Percentiles rank a stretch among this genome's conserved stretches.
Conservation (phyloP, 2,888 invertebrate genomes). For the Drosophila phalerata region DNA sequence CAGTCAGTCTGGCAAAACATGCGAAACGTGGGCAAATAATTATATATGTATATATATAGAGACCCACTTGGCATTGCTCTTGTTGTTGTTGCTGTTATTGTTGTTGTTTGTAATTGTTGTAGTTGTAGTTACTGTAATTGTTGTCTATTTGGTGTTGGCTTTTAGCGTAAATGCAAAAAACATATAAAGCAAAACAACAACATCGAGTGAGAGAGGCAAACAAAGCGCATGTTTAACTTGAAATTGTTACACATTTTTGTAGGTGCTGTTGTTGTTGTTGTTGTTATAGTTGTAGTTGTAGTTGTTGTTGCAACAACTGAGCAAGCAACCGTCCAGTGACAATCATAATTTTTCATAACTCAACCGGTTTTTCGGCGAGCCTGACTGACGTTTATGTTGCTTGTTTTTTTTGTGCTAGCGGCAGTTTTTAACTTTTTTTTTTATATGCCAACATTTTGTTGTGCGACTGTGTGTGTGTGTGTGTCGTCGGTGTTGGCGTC, state of each 20-base stretch:
- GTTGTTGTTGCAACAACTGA: constrained; percentile 26
- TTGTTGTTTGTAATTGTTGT: constrained; percentile 14
- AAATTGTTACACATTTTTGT: constrained; percentile 76
- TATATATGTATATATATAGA: constrained; percentile 45
- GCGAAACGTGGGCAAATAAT: constrained; percentile 80
- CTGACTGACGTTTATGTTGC: constrained; percentile 72
- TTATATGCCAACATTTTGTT: constrained; percentile 48
- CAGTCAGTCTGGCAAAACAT: constrained; percentile 77
- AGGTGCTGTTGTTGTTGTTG: constrained; percentile 25
- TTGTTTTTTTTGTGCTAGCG: constrained; percentile 61
- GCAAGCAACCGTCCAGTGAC: constrained; percentile 66
- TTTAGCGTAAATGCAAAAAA: constrained; percentile 73
- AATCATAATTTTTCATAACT: constrained; percentile 81
- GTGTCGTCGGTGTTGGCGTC: constrained; percentile 63
- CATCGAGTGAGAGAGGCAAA: constrained; percentile 37
- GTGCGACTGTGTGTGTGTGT: constrained; percentile 21
- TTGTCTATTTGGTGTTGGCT: constrained; percentile 79
- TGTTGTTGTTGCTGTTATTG: constrained; percentile 16
- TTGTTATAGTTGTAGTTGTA: constrained; percentile 30
- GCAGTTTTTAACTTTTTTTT: constrained; percentile 63
- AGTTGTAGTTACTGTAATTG: constrained; percentile 69
- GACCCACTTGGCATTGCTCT: constrained; percentile 60
- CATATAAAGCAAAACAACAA: constrained; percentile 29
- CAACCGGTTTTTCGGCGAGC: constrained; percentile 71
- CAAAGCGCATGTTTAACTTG: constrained; percentile 72